A percentile compares a stretch with the other conserved stretches of the same genome.
Conservation (phyloP, 2,113 vertebrate genomes). For the Eonycteris spelaea region DNA sequence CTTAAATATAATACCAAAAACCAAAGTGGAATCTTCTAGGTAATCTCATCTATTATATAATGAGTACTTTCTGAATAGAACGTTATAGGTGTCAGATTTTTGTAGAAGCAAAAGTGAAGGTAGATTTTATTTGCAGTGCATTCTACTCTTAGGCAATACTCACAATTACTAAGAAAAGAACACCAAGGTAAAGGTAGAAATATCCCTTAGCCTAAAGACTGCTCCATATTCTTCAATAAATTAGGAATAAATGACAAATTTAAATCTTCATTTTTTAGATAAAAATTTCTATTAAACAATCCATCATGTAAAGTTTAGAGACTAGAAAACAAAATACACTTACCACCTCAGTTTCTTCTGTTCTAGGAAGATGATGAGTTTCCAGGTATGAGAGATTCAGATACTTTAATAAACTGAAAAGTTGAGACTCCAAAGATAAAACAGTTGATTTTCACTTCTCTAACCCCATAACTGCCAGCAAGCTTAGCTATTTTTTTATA, state of each 20-base stretch:
- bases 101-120: not conserved
- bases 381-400: not conserved
- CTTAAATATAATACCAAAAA: not conserved
- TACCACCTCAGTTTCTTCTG: not conserved
- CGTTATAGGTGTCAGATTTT: not conserved
- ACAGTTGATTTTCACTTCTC: not conserved
- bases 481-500: not conserved
- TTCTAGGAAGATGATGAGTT: not conserved
- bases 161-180: not conserved
- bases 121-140: not conserved
- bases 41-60: not conserved
- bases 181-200: not conserved
- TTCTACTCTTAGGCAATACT: not conserved
- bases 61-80: not conserved
- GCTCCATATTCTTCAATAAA: not conserved
- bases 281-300: not conserved
- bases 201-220: not conserved
- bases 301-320: not conserved
- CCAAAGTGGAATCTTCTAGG: not conserved
- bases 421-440: not conserved
- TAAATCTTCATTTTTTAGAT: not conserved
- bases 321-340: not conserved
- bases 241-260: not conserved
- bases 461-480: fast-evolving
- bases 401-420: not conserved